These are phyloP conservation scores for Lamprologus lemairii DNA, from an alignment of 2,113 vertebrate species.

Conservation along the genomic window DNA sequence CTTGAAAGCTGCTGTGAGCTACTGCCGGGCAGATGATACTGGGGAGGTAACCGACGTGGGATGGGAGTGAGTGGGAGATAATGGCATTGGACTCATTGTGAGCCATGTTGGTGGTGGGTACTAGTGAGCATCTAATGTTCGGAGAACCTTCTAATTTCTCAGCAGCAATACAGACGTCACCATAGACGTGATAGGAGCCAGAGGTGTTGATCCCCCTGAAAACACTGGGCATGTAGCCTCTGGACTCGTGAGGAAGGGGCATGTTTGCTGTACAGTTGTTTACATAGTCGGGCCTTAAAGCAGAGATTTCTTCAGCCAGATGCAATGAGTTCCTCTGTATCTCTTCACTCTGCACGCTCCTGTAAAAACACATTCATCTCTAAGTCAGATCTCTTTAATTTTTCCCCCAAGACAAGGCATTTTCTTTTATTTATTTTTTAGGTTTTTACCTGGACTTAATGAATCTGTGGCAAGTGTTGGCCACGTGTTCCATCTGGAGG, in stretches of 20 bases:
- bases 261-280: constrained; percentile 45
- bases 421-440: neutral
- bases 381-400: neutral
- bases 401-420: neutral
- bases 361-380: neutral
- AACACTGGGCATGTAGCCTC: constrained; percentile 73
- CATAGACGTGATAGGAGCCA: constrained; percentile 82
- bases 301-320: constrained; percentile 64
- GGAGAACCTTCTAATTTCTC: constrained; percentile 72
- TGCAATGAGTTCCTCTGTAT: neutral
- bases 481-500: constrained; percentile 96
- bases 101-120: constrained; percentile 51
- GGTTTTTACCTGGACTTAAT: constrained; percentile 85
- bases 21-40: neutral
- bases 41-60: neutral
- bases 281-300: constrained; percentile 48
- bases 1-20: neutral
- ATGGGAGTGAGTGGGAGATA: neutral
- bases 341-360: constrained; percentile 28
- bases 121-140: constrained; percentile 62
- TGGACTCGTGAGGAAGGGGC: constrained; percentile 68
- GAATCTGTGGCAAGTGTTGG: constrained; percentile 89
- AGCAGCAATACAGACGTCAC: constrained; percentile 70
- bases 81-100: constrained; percentile 55
- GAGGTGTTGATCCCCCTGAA: constrained; percentile 83